phyloP scores from a whole-genome alignment of 2,888 invertebrate genomes.

The Drosophila neonasuta region DNA sequence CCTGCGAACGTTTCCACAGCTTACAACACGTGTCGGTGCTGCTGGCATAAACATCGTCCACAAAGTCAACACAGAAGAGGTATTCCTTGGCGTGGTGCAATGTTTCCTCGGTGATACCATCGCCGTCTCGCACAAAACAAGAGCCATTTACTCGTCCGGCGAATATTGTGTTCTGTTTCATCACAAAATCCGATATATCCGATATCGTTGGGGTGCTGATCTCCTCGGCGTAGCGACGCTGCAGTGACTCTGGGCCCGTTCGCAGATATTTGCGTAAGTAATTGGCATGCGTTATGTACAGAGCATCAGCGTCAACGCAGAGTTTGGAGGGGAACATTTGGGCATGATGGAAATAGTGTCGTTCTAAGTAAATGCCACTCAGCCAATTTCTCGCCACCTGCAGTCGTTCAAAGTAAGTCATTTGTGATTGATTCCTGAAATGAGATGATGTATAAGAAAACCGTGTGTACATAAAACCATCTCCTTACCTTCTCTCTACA shows the following conservation, averaged over 20 bases:
- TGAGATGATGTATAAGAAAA: not conserved
- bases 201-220: constrained; percentile 65
- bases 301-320: constrained; percentile 82
- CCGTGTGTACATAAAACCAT: no score
- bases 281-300: constrained; percentile 84
- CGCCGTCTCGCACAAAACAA: constrained; percentile 75
- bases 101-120: constrained; percentile 71
- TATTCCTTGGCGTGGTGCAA: constrained; percentile 76
- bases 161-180: constrained; percentile 76
- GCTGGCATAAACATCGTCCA: constrained; percentile 70
- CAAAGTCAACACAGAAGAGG: constrained; percentile 78
- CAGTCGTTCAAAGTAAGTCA: constrained; percentile 77
- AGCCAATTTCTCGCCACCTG: constrained; percentile 84
- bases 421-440: constrained; percentile 75
- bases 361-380: constrained; percentile 83
- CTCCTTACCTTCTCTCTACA: constrained; percentile 65
- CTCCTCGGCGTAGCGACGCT: constrained; percentile 72
- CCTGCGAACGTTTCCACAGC: constrained; percentile 78
- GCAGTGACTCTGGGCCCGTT: constrained; percentile 75
- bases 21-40: constrained; percentile 76
- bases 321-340: constrained; percentile 84
- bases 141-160: constrained; percentile 78
- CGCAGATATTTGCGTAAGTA: constrained; percentile 78
- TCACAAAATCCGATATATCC: constrained; percentile 79
- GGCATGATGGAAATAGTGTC: constrained; percentile 81